These are phyloP conservation scores for Parapsyche elsis DNA, from an alignment of 1,140 invertebrate species.

Conservation along the genomic window DNA sequence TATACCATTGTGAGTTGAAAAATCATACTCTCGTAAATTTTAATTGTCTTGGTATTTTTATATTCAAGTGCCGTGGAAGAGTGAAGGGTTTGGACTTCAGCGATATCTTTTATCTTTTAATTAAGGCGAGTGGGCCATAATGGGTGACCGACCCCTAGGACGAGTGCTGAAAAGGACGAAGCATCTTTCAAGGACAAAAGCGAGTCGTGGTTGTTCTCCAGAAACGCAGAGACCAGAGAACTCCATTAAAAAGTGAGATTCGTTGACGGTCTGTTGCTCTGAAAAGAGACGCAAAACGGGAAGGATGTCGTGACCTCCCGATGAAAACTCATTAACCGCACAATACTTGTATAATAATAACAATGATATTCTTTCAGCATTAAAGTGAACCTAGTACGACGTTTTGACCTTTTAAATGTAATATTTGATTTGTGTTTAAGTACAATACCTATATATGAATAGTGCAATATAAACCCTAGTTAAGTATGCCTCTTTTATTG, in stretches of 20 bases:
- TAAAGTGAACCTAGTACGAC: too few species aligned
- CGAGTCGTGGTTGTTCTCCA: background rate
- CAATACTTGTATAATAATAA: background rate
- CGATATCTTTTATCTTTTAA: slow-evolving; percentile 56
- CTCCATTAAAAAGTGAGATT: slow-evolving; percentile 49
- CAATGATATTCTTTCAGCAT: too few species aligned
- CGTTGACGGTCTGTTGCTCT: slow-evolving; percentile 26
- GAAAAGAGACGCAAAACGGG: slow-evolving; percentile 9
- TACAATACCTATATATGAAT: too few species aligned
- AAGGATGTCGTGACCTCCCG: background rate
- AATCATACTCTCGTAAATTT: background rate
- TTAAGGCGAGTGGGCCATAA: slow-evolving; percentile 46
- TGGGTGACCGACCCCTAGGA: background rate
- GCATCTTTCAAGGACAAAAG: slow-evolving; percentile 39
- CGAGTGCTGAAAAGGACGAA: background rate
- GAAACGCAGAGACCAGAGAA: slow-evolving; percentile 19
- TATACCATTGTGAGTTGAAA: background rate
- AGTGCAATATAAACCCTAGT: too few species aligned
- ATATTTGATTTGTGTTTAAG: too few species aligned
- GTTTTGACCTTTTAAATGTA: too few species aligned
- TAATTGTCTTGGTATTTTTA: background rate
- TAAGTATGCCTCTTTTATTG: too few species aligned
- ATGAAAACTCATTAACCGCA: background rate
- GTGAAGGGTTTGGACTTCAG: slow-evolving; percentile 43
- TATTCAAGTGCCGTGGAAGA: background rate